Conservation (phyloP, 2,888 invertebrate species). For the Rhyacophila evoluta region DNA sequence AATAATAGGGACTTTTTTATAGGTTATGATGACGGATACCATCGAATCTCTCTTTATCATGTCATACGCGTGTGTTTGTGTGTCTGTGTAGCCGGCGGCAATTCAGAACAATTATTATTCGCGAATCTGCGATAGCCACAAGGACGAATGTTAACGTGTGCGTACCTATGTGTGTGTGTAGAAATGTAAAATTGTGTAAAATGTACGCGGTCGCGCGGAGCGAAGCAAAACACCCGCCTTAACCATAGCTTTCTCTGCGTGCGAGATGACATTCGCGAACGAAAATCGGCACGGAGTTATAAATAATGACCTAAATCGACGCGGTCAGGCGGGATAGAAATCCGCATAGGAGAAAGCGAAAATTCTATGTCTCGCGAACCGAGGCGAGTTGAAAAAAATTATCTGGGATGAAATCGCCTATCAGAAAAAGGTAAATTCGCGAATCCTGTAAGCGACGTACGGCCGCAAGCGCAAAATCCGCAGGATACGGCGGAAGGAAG, state of each 20-base stretch:
- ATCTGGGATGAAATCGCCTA: slow-evolving; percentile 48
- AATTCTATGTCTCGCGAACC: slow-evolving; percentile 26
- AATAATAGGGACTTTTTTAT: background rate
- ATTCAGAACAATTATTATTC: slow-evolving; percentile 6
- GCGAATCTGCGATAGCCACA: slow-evolving; percentile 6
- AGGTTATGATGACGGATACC: slow-evolving; percentile 1
- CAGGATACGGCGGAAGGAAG: slow-evolving; percentile 34
- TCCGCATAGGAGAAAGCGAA: background rate
- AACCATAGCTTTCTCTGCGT: slow-evolving; percentile 6
- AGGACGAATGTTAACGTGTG: slow-evolving; percentile 1
- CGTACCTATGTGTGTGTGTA: background rate
- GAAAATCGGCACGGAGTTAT: slow-evolving; percentile 25
- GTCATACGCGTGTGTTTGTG: slow-evolving; percentile 6
- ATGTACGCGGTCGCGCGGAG: background rate
- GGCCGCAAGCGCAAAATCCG: slow-evolving; percentile 21
- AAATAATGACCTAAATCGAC: slow-evolving; percentile 42
- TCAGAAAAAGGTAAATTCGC: slow-evolving; percentile 38
- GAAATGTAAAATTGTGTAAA: slow-evolving; percentile 6
- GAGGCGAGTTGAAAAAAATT: slow-evolving; percentile 35
- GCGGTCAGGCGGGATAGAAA: background rate
- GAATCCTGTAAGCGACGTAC: slow-evolving; percentile 39
- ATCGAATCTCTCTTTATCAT: slow-evolving; percentile 1
- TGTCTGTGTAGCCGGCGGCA: slow-evolving; percentile 6
- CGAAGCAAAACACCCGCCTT: slow-evolving; percentile 1
- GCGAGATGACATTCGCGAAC: slow-evolving; percentile 6